Conservation (phyloP, 2,888 invertebrate species). For the Lasioglossum zephyrum region DNA sequence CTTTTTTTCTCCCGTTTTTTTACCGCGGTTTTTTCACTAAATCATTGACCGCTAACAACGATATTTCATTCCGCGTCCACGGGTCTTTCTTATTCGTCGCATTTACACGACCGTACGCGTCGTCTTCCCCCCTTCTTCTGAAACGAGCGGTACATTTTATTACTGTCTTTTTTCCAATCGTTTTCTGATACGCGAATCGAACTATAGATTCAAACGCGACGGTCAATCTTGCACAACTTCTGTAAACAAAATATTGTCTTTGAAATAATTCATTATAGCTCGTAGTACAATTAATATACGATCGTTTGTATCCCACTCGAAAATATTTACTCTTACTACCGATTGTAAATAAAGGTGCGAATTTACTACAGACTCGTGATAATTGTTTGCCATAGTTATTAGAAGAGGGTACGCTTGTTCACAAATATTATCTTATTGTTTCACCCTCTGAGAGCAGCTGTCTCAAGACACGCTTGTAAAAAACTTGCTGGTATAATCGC, state of each 20-base stretch:
- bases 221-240: neutral
- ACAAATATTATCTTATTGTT: neutral
- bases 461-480: neutral
- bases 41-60: neutral
- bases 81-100: conserved; percentile 14
- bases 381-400: neutral
- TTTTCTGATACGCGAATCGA: conserved; percentile 15
- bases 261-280: neutral
- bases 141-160: conserved; percentile 22
- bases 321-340: neutral
- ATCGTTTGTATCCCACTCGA: neutral
- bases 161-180: conserved; percentile 17
- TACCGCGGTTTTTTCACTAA: conserved; percentile 3
- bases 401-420: neutral
- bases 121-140: conserved; percentile 9
- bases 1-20: conserved; percentile 18
- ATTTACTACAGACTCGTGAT: neutral
- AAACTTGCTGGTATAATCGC: neutral
- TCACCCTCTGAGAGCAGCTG: neutral
- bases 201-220: neutral
- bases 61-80: conserved; percentile 48
- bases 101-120: conserved; percentile 7
- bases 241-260: neutral
- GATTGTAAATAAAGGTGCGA: neutral
- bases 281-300: neutral